phyloP scores from a whole-genome alignment of 2,113 vertebrate genomes.

The Chlorodrepanis virens region DNA sequence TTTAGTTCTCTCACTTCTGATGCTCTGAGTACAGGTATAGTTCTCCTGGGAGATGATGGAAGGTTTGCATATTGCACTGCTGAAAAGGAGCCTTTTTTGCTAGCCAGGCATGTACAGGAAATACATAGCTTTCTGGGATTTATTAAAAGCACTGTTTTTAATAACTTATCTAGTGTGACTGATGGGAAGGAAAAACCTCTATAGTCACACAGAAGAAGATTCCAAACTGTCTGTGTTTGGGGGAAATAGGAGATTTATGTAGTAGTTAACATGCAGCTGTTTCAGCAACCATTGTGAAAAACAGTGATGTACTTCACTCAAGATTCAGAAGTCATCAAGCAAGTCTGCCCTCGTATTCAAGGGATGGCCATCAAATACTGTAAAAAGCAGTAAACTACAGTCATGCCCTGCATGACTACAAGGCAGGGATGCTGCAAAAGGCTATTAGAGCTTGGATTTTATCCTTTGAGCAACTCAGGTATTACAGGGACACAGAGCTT shows the following conservation, averaged over 20 bases:
- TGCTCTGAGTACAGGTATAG: background rate
- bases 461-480: background rate
- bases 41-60: background rate
- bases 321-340: slow-evolving; percentile 2
- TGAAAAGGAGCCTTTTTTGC: background rate
- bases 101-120: slow-evolving; percentile 28
- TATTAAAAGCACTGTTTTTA: slow-evolving; percentile 48
- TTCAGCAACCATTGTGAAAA: slow-evolving; percentile 22
- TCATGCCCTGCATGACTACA: background rate
- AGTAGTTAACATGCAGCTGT: background rate
- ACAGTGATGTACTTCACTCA: background rate
- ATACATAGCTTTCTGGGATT: slow-evolving; percentile 31
- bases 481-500: background rate
- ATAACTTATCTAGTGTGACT: slow-evolving; percentile 42
- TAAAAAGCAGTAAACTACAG: background rate
- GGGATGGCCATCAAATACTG: background rate
- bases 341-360: background rate
- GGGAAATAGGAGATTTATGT: slow-evolving; percentile 37
- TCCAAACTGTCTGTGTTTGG: slow-evolving; percentile 20
- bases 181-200: slow-evolving; percentile 27
- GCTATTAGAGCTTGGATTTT: background rate
- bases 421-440: background rate
- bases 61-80: background rate
- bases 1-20: background rate
- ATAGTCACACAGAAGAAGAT: slow-evolving; percentile 27